These are phyloP conservation scores for Lagocephalus sceleratus DNA, from an alignment of 2,797 vertebrate genomes.

Conservation along the genomic window DNA sequence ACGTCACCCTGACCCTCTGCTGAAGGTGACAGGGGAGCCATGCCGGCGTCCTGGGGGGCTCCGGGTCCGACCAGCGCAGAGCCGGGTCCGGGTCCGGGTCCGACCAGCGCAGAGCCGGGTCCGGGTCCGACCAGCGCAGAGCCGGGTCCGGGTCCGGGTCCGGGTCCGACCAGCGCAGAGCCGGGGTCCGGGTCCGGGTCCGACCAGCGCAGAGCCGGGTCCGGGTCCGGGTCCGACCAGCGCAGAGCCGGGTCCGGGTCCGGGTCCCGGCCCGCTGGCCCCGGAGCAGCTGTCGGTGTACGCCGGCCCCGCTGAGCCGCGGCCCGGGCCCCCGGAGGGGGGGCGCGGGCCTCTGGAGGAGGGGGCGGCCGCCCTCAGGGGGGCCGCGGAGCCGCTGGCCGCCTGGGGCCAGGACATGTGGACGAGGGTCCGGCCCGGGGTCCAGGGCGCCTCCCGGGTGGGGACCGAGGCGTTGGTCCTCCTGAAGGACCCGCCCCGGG, in stretches of 20 bases:
- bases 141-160: too few species aligned
- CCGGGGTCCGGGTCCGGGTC: slow-evolving; percentile 17
- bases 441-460: slow-evolving; percentile 75
- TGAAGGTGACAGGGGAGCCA: slow-evolving; percentile 68
- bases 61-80: too few species aligned
- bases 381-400: slow-evolving; percentile 54
- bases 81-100: too few species aligned
- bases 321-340: slow-evolving; percentile 9
- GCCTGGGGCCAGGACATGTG: slow-evolving; percentile 73
- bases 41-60: too few species aligned
- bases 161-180: too few species aligned
- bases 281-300: slow-evolving; percentile 71
- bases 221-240: too few species aligned
- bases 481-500: slow-evolving; percentile 84
- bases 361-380: slow-evolving; percentile 58
- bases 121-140: too few species aligned
- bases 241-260: slow-evolving; percentile 35
- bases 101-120: too few species aligned
- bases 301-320: slow-evolving; percentile 43
- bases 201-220: too few species aligned
- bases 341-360: slow-evolving; percentile 69
- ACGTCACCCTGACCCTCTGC: slow-evolving; percentile 23
- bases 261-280: slow-evolving; percentile 15
- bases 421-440: slow-evolving; percentile 74
- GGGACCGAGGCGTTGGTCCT: slow-evolving; percentile 79